These are phyloP conservation scores for Microplitis deprimator DNA, from an alignment of 2,888 invertebrate genomes.

Conservation along the genomic window DNA sequence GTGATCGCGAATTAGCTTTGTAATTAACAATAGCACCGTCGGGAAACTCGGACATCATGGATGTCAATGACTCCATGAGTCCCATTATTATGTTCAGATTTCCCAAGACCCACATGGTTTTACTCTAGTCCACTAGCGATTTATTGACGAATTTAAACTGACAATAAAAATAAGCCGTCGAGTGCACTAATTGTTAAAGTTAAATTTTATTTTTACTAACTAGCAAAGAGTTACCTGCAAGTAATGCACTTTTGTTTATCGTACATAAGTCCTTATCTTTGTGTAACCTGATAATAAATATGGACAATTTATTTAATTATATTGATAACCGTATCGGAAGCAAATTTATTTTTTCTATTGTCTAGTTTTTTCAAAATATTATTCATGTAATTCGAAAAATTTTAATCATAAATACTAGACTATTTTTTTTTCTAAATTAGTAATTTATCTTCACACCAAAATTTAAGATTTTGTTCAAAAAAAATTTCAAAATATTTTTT, in stretches of 20 bases:
- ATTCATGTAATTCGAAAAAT: neutral
- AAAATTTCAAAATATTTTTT: no score
- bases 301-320: neutral
- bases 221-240: neutral
- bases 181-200: neutral
- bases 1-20: neutral
- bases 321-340: neutral
- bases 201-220: neutral
- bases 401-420: no score
- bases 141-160: neutral
- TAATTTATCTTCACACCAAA: no score
- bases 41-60: neutral
- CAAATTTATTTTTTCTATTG: neutral
- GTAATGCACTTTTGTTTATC: neutral
- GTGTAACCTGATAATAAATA: neutral
- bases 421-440: no score
- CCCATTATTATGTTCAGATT: neutral
- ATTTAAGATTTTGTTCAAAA: no score
- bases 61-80: neutral
- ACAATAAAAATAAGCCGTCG: neutral
- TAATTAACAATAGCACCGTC: neutral
- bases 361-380: neutral
- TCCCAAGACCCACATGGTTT: constrained; percentile 7
- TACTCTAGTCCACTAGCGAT: neutral
- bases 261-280: neutral